These are phyloP conservation scores for Muscicapa striata DNA, from an alignment of 2,797 vertebrate genomes.

Conservation along the genomic window DNA sequence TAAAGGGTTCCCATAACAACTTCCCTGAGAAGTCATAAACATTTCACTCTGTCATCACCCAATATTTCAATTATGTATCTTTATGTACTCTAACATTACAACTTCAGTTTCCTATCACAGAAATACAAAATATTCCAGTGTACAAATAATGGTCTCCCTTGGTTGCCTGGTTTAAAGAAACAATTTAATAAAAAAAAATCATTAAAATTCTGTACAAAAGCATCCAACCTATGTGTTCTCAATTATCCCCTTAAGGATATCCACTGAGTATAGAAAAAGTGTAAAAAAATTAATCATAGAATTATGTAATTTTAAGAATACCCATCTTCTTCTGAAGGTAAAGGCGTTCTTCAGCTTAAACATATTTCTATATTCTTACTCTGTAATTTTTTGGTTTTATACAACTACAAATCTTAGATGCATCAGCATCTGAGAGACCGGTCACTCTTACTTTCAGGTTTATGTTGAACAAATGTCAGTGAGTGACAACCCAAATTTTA, in stretches of 20 bases:
- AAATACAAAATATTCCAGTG: background rate
- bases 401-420: background rate
- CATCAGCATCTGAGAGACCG: background rate
- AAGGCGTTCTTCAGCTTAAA: background rate
- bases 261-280: background rate
- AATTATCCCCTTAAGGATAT: background rate
- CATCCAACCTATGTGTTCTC: accelerated
- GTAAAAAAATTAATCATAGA: background rate
- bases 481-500: background rate
- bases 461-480: background rate
- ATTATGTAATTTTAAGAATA: background rate
- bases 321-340: background rate
- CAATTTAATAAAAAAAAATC: background rate
- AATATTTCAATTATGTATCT: background rate
- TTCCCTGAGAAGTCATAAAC: background rate
- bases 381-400: background rate
- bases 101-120: background rate
- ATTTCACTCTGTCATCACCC: background rate
- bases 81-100: background rate
- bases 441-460: background rate
- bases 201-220: background rate
- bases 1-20: background rate
- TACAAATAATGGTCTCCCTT: background rate
- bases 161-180: background rate
- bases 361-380: background rate